Evolutionary conservation across 2,113 vertebrate species (phyloP).

Genomic region (Coptodon rendalli): DNA sequence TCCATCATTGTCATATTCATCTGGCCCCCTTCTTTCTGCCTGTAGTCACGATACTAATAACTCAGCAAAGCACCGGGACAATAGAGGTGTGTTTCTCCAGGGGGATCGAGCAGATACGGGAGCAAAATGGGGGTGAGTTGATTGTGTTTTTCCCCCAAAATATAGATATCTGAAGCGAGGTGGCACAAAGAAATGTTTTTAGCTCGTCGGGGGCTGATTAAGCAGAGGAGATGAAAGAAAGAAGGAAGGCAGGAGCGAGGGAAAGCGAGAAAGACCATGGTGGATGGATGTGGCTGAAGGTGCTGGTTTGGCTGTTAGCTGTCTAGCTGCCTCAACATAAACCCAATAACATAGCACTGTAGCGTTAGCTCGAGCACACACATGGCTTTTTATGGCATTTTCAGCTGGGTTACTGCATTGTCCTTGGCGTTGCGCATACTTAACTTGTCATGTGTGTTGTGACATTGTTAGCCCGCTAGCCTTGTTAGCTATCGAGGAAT

Average conservation of each 20-base stretch:
- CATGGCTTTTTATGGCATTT: background rate
- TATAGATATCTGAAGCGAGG: background rate
- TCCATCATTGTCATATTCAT: slow-evolving; percentile 53
- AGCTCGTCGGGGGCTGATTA: background rate
- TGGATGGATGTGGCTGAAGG: slow-evolving; percentile 30
- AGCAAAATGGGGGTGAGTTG: slow-evolving; percentile 64
- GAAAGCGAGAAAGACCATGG: slow-evolving; percentile 11
- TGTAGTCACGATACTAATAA: slow-evolving; percentile 33
- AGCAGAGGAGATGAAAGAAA: background rate
- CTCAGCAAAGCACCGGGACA: slow-evolving; percentile 34
- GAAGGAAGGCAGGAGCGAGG: background rate
- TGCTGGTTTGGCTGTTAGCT: background rate
- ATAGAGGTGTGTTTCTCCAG: slow-evolving; percentile 46
- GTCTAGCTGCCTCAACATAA: background rate
- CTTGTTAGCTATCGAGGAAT: slow-evolving; percentile 29
- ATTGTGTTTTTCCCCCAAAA: background rate
- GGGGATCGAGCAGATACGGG: slow-evolving; percentile 14
- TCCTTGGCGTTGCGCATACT: background rate
- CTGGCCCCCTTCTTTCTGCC: slow-evolving; percentile 18
- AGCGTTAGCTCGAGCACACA: background rate
- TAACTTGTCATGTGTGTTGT: background rate
- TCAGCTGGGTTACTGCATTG: background rate
- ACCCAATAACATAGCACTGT: background rate
- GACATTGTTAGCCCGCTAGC: slow-evolving; percentile 49
- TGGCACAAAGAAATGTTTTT: background rate